Evolutionary conservation across 2,113 vertebrate species (phyloP).

Genomic region (Clinocottus analis): DNA sequence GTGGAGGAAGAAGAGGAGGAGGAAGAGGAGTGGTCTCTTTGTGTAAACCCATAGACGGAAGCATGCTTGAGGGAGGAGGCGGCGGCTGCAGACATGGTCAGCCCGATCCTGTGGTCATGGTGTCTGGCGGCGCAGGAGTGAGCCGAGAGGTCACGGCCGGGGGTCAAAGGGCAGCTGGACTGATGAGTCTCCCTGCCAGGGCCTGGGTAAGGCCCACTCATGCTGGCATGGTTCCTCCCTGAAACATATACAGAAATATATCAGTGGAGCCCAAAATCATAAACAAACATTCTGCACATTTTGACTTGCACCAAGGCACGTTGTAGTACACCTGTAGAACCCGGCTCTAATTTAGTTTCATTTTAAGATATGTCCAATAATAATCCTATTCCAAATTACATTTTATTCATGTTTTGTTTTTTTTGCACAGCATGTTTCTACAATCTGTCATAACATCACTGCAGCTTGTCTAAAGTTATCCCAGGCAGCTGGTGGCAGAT

Average conservation of each 20-base stretch:
- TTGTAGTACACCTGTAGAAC: not conserved
- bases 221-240: slow-evolving; percentile 81
- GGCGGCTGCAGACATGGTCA: slow-evolving; percentile 78
- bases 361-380: not conserved
- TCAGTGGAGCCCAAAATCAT: not conserved
- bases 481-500: slow-evolving; percentile 20
- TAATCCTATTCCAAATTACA: not conserved
- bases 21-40: slow-evolving; percentile 75
- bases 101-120: slow-evolving; percentile 77
- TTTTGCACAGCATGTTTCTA: not conserved
- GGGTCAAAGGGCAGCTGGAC: slow-evolving; percentile 84
- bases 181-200: slow-evolving; percentile 83
- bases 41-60: slow-evolving; percentile 81
- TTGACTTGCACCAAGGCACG: not conserved
- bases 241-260: slow-evolving; percentile 35
- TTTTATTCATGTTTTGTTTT: not conserved
- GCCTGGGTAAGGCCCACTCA: slow-evolving; percentile 88
- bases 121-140: slow-evolving; percentile 75
- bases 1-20: slow-evolving; percentile 67
- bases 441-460: not conserved
- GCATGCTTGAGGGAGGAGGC: slow-evolving; percentile 78
- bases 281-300: not conserved
- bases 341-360: not conserved
- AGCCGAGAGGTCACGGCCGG: slow-evolving; percentile 80
- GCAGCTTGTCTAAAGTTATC: slow-evolving; percentile 31